Percentiles rank a stretch among this genome's conserved stretches.
These are phyloP conservation scores for Antechinus flavipes DNA, from an alignment of 2,113 vertebrate species.

Conservation along the genomic window DNA sequence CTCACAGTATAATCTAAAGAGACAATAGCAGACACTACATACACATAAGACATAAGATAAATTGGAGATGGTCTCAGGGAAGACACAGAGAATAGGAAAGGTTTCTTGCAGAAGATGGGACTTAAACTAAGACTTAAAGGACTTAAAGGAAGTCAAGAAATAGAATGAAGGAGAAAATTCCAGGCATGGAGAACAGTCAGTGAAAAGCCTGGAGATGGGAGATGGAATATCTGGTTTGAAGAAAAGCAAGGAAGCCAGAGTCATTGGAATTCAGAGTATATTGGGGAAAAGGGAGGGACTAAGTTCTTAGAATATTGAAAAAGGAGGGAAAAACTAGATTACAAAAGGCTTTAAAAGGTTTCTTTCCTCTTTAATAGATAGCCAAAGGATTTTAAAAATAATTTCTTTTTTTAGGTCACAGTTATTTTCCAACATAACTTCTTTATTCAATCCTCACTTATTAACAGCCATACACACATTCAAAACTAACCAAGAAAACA, in stretches of 20 bases:
- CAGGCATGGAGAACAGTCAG: background rate
- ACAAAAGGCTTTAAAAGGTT: background rate
- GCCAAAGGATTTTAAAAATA: background rate
- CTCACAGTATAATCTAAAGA: background rate
- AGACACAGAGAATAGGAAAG: background rate
- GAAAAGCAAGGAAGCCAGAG: background rate
- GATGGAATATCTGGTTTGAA: background rate
- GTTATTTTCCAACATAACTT: background rate
- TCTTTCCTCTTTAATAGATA: background rate
- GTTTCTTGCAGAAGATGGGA: background rate
- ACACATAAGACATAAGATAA: background rate
- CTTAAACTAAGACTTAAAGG: background rate
- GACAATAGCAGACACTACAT: background rate
- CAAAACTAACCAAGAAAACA: background rate
- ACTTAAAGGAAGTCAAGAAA: background rate
- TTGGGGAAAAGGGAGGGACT: background rate
- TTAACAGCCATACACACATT: background rate
- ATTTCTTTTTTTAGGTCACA: background rate
- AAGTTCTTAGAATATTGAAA: background rate
- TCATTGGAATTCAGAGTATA: background rate
- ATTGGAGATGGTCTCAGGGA: background rate
- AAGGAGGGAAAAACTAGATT: background rate
- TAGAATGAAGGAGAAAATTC: background rate
- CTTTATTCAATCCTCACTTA: background rate
- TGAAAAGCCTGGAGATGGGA: background rate